Evolutionary conservation across 2,113 vertebrate genomes (phyloP).

Genomic region (Mastomys coucha): DNA sequence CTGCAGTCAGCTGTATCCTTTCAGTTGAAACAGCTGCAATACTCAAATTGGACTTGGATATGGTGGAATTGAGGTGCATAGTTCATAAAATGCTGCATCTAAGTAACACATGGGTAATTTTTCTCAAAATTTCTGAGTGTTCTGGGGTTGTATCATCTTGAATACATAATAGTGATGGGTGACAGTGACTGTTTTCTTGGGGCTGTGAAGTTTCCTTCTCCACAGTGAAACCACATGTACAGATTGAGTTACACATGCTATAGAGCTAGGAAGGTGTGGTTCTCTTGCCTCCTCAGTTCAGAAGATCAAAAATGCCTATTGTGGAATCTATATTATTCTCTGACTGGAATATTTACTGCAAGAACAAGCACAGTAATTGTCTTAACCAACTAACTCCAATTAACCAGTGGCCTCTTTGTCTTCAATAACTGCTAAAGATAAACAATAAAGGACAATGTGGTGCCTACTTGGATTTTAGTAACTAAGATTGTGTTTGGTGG

Average conservation of each 20-base stretch:
- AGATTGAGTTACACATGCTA: neutral
- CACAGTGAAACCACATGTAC: neutral
- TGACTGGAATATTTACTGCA: neutral
- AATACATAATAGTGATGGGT: neutral
- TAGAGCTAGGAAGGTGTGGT: neutral
- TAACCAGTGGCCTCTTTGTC: neutral
- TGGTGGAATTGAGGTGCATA: neutral
- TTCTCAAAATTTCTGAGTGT: neutral
- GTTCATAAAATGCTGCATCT: neutral
- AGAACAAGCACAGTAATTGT: neutral
- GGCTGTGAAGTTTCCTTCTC: neutral
- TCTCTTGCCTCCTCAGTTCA: neutral
- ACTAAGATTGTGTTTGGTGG: neutral
- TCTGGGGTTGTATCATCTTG: neutral
- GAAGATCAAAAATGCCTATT: neutral
- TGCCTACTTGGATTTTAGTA: neutral
- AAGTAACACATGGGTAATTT: neutral
- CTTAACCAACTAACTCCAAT: too few relatives aligned
- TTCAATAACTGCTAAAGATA: neutral
- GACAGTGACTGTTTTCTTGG: neutral
- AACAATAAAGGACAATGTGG: neutral
- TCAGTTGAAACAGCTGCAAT: neutral
- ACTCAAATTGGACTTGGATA: neutral
- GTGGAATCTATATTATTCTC: neutral
- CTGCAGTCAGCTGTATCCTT: neutral